Conservation (phyloP, 2,797 vertebrate genomes). For the Hozukius guyotensis region DNA sequence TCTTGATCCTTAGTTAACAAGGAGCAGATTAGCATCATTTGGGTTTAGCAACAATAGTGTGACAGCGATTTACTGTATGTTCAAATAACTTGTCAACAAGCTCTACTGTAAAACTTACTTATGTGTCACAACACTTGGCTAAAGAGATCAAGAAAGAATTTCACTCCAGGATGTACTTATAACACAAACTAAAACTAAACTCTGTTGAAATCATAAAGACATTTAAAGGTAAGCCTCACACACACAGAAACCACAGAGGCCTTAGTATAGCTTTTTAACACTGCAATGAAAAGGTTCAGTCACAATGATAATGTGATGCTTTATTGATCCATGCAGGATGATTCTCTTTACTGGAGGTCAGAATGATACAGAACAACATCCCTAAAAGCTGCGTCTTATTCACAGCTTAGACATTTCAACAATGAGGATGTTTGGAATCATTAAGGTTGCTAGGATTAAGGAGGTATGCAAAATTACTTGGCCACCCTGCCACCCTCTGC, state of each 20-base stretch:
- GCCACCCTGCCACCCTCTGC: conserved; percentile 21
- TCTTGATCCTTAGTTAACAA: conserved; percentile 50
- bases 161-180: conserved; percentile 17
- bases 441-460: conserved; percentile 13
- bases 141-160: conserved; percentile 36
- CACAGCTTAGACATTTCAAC: conserved; percentile 6
- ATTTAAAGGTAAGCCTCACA: not conserved
- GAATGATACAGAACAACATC: not conserved
- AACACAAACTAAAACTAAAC: conserved; percentile 7
- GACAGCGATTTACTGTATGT: conserved; percentile 43
- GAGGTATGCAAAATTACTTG: conserved; percentile 25
- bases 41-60: conserved; percentile 47
- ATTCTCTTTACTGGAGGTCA: not conserved
- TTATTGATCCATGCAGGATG: conserved; percentile 12
- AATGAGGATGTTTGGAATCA: conserved; percentile 1
- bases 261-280: conserved; percentile 2
- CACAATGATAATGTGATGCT: conserved; percentile 19
- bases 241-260: not conserved
- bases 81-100: conserved; percentile 32
- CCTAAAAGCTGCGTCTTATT: not conserved
- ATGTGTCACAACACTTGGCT: conserved; percentile 37
- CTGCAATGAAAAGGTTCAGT: conserved; percentile 30
- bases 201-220: conserved; percentile 9
- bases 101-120: conserved; percentile 26
- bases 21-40: conserved; percentile 52